A percentile compares a stretch with the other conserved stretches of the same genome.
Evolutionary conservation across 1,140 invertebrate species (phyloP).

Genomic region (Dryas iulia): DNA sequence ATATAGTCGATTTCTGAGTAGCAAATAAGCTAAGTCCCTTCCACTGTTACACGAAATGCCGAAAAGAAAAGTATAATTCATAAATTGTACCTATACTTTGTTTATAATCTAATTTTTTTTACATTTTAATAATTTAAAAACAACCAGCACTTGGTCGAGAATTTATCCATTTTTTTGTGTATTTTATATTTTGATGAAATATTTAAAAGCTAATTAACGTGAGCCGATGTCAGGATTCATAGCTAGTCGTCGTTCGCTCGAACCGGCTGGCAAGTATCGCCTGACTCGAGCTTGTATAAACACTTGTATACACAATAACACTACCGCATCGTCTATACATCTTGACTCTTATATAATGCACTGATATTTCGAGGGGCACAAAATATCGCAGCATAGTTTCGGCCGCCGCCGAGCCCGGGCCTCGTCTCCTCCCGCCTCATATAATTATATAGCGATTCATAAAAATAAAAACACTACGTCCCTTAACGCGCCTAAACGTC

Average conservation of each 20-base stretch:
- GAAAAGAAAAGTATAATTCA: conserved; percentile 80
- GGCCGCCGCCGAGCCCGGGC: conserved; percentile 48
- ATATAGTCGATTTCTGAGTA: conserved; percentile 55
- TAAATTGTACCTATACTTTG: conserved; percentile 80
- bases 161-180: conserved; percentile 79
- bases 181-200: conserved; percentile 80
- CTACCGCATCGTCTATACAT: conserved; percentile 73
- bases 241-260: conserved; percentile 79
- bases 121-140: conserved; percentile 81
- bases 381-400: conserved; percentile 76
- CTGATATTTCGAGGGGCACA: conserved; percentile 76
- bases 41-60: conserved; percentile 74
- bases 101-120: conserved; percentile 80
- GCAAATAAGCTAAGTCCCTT: conserved; percentile 64
- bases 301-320: conserved; percentile 75
- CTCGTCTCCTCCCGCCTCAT: conserved; percentile 34
- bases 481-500: conserved; percentile 66
- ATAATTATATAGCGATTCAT: conserved; percentile 50
- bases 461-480: conserved; percentile 65
- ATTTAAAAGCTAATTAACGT: conserved; percentile 80
- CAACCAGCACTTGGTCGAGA: conserved; percentile 79
- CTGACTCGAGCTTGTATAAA: conserved; percentile 73
- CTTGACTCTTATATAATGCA: conserved; percentile 77
- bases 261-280: conserved; percentile 69
- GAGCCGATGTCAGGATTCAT: conserved; percentile 80